Conservation (phyloP, 2,888 invertebrate species). For the Spilosoma lubricipeda region DNA sequence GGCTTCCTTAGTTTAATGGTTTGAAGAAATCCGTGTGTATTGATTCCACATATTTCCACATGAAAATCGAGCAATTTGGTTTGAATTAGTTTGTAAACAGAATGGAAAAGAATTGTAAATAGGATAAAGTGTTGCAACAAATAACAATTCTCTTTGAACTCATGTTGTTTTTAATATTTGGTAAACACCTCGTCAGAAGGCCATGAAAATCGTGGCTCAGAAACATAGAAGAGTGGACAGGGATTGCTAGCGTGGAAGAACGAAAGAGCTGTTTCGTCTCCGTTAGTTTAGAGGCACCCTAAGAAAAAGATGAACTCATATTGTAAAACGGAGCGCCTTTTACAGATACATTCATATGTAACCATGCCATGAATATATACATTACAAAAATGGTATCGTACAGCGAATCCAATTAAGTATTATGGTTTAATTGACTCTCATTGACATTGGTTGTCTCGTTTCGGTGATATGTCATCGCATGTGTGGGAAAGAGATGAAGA, state of each 20-base stretch:
- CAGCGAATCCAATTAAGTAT: slow-evolving; percentile 53
- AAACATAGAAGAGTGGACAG: too few species aligned
- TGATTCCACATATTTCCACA: neutral
- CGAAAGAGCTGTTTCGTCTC: too few species aligned
- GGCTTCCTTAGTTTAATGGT: neutral
- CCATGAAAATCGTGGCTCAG: too few species aligned
- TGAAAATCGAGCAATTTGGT: neutral
- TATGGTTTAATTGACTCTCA: slow-evolving; percentile 65
- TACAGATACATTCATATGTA: neutral
- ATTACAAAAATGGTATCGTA: slow-evolving; percentile 34
- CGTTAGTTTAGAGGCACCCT: too few species aligned
- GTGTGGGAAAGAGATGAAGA: slow-evolving; percentile 52
- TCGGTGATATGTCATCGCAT: slow-evolving; percentile 29
- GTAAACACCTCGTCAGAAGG: too few species aligned
- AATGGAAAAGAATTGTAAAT: neutral
- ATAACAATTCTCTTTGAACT: too few species aligned
- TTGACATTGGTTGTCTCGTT: slow-evolving; percentile 63
- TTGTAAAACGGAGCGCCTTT: neutral
- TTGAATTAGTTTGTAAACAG: neutral
- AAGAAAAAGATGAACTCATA: too few species aligned
- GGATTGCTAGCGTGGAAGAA: too few species aligned
- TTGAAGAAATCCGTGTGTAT: neutral
- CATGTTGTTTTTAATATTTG: too few species aligned
- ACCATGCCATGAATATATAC: slow-evolving; percentile 15
- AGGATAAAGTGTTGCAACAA: neutral